These are phyloP conservation scores for Holacanthella duospinosa DNA, from an alignment of 2,888 invertebrate species.

Conservation along the genomic window DNA sequence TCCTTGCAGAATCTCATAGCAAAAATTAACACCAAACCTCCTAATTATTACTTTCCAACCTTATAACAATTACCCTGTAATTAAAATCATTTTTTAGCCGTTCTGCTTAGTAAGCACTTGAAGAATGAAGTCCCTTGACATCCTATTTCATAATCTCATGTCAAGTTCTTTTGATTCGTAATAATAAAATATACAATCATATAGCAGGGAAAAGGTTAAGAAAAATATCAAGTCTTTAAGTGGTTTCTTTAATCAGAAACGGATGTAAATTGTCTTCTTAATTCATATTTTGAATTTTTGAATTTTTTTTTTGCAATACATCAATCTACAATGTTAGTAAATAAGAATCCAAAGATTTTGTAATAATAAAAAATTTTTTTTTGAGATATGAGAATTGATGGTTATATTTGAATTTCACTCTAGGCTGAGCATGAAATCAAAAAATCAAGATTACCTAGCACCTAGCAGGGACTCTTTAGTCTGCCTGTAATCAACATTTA, in stretches of 20 bases:
- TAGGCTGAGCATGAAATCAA: constrained; percentile 6
- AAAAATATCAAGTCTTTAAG: not conserved
- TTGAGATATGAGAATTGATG: too few relatives aligned
- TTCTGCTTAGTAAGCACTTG: not conserved
- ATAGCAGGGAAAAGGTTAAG: not conserved
- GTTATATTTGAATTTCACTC: not conserved
- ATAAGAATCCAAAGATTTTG: too few relatives aligned
- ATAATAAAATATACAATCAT: not conserved
- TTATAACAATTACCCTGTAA: too few relatives aligned
- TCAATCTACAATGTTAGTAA: too few relatives aligned
- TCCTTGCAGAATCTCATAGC: too few relatives aligned
- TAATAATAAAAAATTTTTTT: too few relatives aligned
- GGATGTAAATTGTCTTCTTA: too few relatives aligned
- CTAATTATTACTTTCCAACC: too few relatives aligned
- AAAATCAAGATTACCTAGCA: not conserved
- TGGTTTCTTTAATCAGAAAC: too few relatives aligned
- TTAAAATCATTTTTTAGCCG: not conserved
- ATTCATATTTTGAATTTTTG: too few relatives aligned
- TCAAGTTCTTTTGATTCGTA: not conserved
- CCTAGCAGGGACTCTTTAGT: not conserved
- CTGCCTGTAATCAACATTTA: not conserved
- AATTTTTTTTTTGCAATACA: too few relatives aligned
- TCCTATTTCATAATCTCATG: not conserved
- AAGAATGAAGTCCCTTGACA: not conserved
- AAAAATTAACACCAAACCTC: too few relatives aligned